A percentile compares a stretch with the other conserved stretches of the same genome.
phyloP scores from a whole-genome alignment of 2,113 vertebrate genomes.

The Python bivittatus region DNA sequence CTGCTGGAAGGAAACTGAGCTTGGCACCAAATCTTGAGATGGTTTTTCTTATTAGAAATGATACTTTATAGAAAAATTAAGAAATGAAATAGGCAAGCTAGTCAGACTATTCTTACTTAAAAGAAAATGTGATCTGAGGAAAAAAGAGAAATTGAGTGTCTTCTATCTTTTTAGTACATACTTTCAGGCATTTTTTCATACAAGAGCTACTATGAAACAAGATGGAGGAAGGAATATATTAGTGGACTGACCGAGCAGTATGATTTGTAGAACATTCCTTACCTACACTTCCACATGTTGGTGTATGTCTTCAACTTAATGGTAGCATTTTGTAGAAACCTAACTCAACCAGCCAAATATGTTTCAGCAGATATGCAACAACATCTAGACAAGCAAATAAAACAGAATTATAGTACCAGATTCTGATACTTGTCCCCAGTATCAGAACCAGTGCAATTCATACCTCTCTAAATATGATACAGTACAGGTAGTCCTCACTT shows the following conservation, averaged over 20 bases:
- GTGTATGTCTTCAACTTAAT: not conserved
- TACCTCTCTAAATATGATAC: not conserved
- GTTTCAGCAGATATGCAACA: not conserved
- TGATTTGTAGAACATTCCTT: not conserved
- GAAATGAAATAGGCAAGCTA: slow-evolving; percentile 16
- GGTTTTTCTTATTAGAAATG: slow-evolving; percentile 47
- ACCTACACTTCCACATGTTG: not conserved
- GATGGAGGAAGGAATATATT: slow-evolving; percentile 7
- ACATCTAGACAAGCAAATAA: not conserved
- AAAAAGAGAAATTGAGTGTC: not conserved
- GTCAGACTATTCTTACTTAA: not conserved
- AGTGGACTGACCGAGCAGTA: not conserved
- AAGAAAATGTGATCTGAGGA: not conserved
- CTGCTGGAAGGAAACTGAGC: slow-evolving; percentile 33
- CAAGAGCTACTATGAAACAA: slow-evolving; percentile 4
- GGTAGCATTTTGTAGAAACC: no score
- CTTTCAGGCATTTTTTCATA: slow-evolving; percentile 9
- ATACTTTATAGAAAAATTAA: slow-evolving; percentile 33
- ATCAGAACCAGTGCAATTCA: not conserved
- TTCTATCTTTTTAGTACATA: not conserved
- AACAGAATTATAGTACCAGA: not conserved
- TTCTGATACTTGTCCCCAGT: not conserved
- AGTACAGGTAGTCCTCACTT: not conserved
- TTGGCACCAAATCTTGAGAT: slow-evolving; percentile 53
- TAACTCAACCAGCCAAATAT: not conserved